These are phyloP conservation scores for Nyctibius grandis DNA, from an alignment of 2,797 vertebrate species.

Conservation along the genomic window DNA sequence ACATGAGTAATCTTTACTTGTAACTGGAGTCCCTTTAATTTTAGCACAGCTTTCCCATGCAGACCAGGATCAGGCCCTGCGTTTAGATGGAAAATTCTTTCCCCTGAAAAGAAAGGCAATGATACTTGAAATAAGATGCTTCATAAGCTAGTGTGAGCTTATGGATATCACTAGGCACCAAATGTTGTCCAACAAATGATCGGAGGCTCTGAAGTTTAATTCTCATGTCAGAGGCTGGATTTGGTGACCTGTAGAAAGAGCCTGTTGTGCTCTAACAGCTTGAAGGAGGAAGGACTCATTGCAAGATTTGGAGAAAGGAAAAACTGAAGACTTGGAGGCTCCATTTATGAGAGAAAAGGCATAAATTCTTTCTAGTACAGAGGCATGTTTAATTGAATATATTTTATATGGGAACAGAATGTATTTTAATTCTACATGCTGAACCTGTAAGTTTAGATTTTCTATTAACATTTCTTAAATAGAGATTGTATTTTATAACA, in stretches of 20 bases:
- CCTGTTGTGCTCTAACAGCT: neutral
- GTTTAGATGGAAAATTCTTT: slow-evolving; percentile 25
- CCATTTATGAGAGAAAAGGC: neutral
- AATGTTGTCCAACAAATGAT: neutral
- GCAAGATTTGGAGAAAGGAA: neutral
- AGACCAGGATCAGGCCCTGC: neutral
- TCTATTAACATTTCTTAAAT: neutral
- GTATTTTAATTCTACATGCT: neutral
- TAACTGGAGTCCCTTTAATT: neutral
- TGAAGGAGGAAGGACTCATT: neutral
- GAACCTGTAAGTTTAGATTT: neutral
- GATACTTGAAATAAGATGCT: slow-evolving; percentile 20
- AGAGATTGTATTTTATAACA: neutral
- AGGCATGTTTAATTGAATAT: neutral
- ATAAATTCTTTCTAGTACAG: neutral
- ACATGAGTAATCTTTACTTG: neutral
- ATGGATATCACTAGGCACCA: neutral
- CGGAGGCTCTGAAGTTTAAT: neutral
- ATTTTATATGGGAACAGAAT: neutral
- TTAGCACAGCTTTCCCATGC: neutral
- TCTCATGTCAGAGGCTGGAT: neutral
- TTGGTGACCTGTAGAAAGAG: neutral
- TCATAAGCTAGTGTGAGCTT: neutral
- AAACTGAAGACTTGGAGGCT: neutral
- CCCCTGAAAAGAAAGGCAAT: neutral